Conservation (phyloP, 1,140 invertebrate species). For the Bombus sibiricus region DNA sequence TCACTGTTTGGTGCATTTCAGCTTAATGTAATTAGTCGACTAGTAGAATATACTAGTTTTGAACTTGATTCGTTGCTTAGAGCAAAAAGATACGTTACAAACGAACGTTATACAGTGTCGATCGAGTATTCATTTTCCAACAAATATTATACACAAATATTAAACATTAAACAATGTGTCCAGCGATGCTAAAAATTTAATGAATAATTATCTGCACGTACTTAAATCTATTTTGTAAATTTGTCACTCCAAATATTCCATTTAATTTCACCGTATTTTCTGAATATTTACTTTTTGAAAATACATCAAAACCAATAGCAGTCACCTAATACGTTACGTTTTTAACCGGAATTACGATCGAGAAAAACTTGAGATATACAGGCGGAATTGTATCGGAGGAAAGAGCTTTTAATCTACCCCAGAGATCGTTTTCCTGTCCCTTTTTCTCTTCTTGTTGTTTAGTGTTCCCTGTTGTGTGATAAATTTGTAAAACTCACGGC, state of each 20-base stretch:
- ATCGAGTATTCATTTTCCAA: too few relatives aligned
- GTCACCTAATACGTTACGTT: too few relatives aligned
- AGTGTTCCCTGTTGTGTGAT: constrained; percentile 19
- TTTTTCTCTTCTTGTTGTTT: background rate
- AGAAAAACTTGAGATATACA: too few relatives aligned
- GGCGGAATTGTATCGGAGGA: background rate
- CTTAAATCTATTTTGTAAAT: fast-evolving
- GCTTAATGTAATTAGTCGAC: background rate
- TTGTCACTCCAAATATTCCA: background rate
- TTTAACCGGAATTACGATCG: background rate
- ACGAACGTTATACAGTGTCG: too few relatives aligned
- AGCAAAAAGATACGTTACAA: too few relatives aligned
- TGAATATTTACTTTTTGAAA: background rate
- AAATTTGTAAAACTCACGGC: constrained; percentile 39
- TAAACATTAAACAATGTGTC: too few relatives aligned
- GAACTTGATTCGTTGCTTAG: too few relatives aligned
- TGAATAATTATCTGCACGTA: background rate
- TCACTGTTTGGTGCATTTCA: too few relatives aligned
- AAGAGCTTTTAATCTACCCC: constrained; percentile 6
- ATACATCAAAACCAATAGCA: too few relatives aligned
- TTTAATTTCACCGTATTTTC: background rate
- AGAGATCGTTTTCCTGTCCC: background rate
- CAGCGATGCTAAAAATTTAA: background rate
- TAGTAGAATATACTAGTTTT: fast-evolving
- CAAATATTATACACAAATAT: too few relatives aligned